Percentiles rank a stretch among this genome's conserved stretches.
Conservation (phyloP, 2,797 vertebrate genomes). For the Melanotaenia nigrans region DNA sequence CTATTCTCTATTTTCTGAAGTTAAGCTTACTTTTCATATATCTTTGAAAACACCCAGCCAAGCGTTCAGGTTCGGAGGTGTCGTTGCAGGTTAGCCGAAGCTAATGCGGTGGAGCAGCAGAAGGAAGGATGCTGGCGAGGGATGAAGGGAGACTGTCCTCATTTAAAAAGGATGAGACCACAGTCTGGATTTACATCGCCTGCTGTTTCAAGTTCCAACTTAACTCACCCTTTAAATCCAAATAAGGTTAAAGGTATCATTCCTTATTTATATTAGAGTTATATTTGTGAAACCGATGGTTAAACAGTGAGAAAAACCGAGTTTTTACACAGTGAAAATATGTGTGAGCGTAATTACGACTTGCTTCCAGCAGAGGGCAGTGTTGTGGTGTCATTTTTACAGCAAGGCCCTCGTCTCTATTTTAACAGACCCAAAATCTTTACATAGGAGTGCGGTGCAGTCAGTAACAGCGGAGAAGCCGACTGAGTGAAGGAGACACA, state of each 20-base stretch:
- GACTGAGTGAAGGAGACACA: slow-evolving; percentile 6
- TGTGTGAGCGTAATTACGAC: neutral
- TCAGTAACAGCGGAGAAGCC: slow-evolving; percentile 30
- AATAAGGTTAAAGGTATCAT: neutral
- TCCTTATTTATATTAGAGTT: neutral
- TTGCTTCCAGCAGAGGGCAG: slow-evolving; percentile 59
- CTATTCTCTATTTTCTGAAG: neutral
- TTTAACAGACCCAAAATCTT: slow-evolving; percentile 21
- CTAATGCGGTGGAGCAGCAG: slow-evolving; percentile 38
- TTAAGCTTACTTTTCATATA: slow-evolving; percentile 25
- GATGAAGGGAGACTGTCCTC: slow-evolving; percentile 39
- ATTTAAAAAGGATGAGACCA: slow-evolving; percentile 39
- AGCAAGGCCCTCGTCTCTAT: slow-evolving; percentile 23
- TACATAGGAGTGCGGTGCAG: slow-evolving; percentile 44
- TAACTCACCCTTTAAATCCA: neutral
- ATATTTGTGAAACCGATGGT: neutral
- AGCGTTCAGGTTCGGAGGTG: slow-evolving; percentile 2
- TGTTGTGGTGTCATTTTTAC: slow-evolving; percentile 31
- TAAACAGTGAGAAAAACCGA: neutral
- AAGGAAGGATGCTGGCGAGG: slow-evolving; percentile 51
- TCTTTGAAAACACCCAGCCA: slow-evolving; percentile 1
- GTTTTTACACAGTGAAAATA: neutral
- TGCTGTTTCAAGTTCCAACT: neutral
- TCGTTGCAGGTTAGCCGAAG: slow-evolving; percentile 34
- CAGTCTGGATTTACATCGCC: slow-evolving; percentile 44